These are phyloP conservation scores for Pharmacophagus antenor DNA, from an alignment of 2,888 invertebrate species.

Conservation along the genomic window DNA sequence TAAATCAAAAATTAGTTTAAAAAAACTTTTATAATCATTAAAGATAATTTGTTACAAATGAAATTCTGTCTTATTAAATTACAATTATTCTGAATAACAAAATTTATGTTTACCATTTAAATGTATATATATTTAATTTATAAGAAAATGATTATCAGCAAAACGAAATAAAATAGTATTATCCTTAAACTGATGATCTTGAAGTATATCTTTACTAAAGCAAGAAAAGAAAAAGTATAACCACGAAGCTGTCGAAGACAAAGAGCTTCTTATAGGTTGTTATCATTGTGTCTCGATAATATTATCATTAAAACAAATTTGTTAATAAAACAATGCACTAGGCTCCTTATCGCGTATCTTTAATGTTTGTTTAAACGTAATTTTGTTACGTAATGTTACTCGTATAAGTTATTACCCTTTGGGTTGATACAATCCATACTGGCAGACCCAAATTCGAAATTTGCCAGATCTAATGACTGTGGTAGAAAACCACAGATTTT, in stretches of 20 bases:
- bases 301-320: constrained; percentile 22
- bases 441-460: neutral
- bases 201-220: too few species aligned
- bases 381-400: constrained; percentile 18
- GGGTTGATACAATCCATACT: neutral
- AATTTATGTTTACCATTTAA: too few species aligned
- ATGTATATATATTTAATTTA: too few species aligned
- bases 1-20: too few species aligned
- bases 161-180: too few species aligned
- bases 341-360: constrained; percentile 22
- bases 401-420: constrained; percentile 24
- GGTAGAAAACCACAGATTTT: too few species aligned
- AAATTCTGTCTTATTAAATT: too few species aligned
- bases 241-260: constrained; percentile 17
- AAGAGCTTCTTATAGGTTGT: constrained; percentile 12
- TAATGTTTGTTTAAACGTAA: constrained; percentile 21
- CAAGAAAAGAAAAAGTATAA: neutral
- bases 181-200: too few species aligned
- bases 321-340: constrained; percentile 14
- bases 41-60: too few species aligned
- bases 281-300: constrained; percentile 16
- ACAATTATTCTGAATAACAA: too few species aligned
- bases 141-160: too few species aligned
- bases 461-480: neutral
- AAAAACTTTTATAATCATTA: too few species aligned